These are phyloP conservation scores for Amorpha juglandis DNA, from an alignment of 2,888 invertebrate species.

Conservation along the genomic window DNA sequence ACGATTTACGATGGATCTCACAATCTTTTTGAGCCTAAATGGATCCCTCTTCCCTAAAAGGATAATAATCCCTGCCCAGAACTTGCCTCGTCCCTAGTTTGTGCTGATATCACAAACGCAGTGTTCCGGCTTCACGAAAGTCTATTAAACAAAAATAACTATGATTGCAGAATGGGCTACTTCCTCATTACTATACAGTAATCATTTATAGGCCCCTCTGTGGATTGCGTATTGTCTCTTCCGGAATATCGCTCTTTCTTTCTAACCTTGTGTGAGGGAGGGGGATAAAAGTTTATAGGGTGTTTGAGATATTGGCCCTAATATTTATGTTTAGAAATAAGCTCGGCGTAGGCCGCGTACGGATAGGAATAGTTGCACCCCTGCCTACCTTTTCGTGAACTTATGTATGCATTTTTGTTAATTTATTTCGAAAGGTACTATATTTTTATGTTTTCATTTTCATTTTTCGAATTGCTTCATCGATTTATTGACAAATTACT, in stretches of 20 bases:
- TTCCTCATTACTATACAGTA: slow-evolving; percentile 28
- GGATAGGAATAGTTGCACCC: too few relatives aligned
- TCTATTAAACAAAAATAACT: slow-evolving; percentile 22
- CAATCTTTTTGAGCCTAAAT: too few relatives aligned
- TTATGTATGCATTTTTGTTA: too few relatives aligned
- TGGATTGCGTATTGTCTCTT: slow-evolving; percentile 13
- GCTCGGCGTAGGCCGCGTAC: too few relatives aligned
- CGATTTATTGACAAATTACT: too few relatives aligned
- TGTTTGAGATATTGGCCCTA: not conserved
- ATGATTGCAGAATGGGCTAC: slow-evolving; percentile 21
- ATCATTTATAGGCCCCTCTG: slow-evolving; percentile 27
- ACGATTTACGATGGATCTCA: too few relatives aligned
- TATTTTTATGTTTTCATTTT: too few relatives aligned
- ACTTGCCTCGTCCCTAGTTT: slow-evolving; percentile 3
- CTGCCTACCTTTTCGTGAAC: too few relatives aligned
- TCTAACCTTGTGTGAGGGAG: not conserved
- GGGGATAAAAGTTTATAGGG: not conserved
- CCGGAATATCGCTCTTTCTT: slow-evolving; percentile 1
- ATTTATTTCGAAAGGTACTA: too few relatives aligned
- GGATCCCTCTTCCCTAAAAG: too few relatives aligned
- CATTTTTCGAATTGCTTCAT: too few relatives aligned
- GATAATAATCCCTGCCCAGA: not conserved
- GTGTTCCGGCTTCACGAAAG: slow-evolving; percentile 23
- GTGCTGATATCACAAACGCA: slow-evolving; percentile 12
- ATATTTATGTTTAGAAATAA: not conserved